Evolutionary conservation across 2,888 invertebrate genomes (phyloP).

Genomic region (Osmoderma eremita): DNA sequence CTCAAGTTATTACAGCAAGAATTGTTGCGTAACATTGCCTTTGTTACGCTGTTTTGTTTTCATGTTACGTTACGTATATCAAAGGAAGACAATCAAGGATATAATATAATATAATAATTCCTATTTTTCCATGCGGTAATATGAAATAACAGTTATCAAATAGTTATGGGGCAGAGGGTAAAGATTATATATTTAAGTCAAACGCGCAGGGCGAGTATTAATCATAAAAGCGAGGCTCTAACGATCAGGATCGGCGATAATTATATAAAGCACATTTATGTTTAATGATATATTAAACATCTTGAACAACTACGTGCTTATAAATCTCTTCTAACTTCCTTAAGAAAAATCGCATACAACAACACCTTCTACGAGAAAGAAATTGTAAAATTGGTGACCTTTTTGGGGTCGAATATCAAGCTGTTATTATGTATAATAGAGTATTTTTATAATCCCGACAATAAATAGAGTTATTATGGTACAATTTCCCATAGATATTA

Average conservation of each 20-base stretch:
- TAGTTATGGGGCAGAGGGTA: too few relatives aligned
- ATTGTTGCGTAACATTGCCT: constrained; percentile 25
- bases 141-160: too few relatives aligned
- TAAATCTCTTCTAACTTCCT: constrained; percentile 6
- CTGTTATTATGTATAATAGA: constrained; percentile 37
- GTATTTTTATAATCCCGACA: constrained; percentile 13
- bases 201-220: too few relatives aligned
- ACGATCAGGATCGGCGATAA: not conserved
- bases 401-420: constrained; percentile 20
- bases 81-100: not conserved
- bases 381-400: constrained; percentile 27
- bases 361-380: constrained; percentile 30
- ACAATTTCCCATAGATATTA: not conserved
- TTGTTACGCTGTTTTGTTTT: constrained; percentile 7
- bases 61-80: constrained; percentile 2
- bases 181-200: too few relatives aligned
- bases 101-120: too few relatives aligned
- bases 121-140: too few relatives aligned
- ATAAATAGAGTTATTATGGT: constrained; percentile 37
- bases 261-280: constrained; percentile 15
- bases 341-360: constrained; percentile 19
- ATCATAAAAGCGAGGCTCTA: too few relatives aligned
- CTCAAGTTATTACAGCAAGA: constrained; percentile 26
- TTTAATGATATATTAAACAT: constrained; percentile 31
- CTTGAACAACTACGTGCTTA: constrained; percentile 13